phyloP scores from a whole-genome alignment of 2,888 invertebrate genomes.

The Lasius fuliginosus region DNA sequence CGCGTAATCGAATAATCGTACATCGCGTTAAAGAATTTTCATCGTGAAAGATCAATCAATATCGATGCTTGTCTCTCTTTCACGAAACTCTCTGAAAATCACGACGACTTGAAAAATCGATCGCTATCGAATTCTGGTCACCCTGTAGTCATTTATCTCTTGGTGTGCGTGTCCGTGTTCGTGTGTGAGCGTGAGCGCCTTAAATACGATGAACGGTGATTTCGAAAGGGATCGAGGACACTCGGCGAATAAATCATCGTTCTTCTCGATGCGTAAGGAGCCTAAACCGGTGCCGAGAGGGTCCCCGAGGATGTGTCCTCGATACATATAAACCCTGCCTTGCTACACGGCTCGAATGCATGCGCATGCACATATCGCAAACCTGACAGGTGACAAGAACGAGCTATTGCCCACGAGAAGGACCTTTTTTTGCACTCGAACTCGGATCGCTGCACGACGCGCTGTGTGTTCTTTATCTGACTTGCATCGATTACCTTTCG shows the following conservation, averaged over 20 bases:
- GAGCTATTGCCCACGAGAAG: constrained; percentile 38
- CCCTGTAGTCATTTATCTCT: constrained; percentile 41
- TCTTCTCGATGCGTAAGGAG: constrained; percentile 39
- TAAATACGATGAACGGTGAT: constrained; percentile 33
- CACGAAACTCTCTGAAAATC: constrained; percentile 13
- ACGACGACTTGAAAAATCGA: background rate
- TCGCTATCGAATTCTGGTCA: constrained; percentile 38
- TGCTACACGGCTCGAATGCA: constrained; percentile 65
- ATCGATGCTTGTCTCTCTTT: background rate
- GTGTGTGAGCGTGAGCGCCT: background rate
- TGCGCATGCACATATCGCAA: constrained; percentile 70
- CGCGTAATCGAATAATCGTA: background rate
- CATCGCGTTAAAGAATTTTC: constrained; percentile 4
- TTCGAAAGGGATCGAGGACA: constrained; percentile 35
- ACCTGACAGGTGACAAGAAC: constrained; percentile 55
- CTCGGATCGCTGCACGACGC: constrained; percentile 55
- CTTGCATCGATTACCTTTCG: constrained; percentile 62
- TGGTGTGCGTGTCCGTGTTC: background rate
- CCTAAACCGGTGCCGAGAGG: constrained; percentile 22
- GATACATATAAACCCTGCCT: constrained; percentile 54
- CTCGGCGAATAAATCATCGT: constrained; percentile 50
- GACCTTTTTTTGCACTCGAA: constrained; percentile 35
- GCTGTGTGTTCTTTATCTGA: constrained; percentile 70
- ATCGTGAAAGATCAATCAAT: background rate
- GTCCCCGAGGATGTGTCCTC: constrained; percentile 40